Conservation (phyloP, 2,113 vertebrate genomes). For the Synodontis membranacea region DNA sequence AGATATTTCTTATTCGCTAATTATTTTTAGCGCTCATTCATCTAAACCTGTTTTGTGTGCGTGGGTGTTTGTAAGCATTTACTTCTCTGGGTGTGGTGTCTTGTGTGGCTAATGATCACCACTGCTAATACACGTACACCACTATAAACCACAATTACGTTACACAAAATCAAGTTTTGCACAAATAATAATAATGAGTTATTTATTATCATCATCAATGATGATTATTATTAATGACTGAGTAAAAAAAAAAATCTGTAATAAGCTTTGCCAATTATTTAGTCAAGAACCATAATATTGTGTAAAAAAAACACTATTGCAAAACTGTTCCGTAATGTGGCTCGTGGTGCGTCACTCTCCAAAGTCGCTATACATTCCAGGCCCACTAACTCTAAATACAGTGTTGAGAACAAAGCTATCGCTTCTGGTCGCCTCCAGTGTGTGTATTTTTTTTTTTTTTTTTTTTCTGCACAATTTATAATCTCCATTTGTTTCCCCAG, state of each 20-base stretch:
- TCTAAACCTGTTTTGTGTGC: background rate
- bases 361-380: background rate
- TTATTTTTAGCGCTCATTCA: background rate
- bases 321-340: background rate
- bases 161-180: background rate
- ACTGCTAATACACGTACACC: background rate
- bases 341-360: background rate
- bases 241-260: background rate
- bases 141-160: background rate
- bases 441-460: background rate
- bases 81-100: conserved; percentile 6
- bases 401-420: background rate
- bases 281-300: background rate
- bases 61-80: background rate
- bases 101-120: too few relatives aligned
- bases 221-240: background rate
- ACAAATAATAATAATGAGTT: background rate
- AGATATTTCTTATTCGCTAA: background rate
- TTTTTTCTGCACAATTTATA: background rate
- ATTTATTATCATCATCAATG: background rate
- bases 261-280: background rate
- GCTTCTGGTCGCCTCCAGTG: background rate
- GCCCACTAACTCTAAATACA: background rate
- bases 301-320: background rate
- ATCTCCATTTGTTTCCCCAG: background rate